phyloP scores from a whole-genome alignment of 1,140 invertebrate species.

The Drosophila insularis region DNA sequence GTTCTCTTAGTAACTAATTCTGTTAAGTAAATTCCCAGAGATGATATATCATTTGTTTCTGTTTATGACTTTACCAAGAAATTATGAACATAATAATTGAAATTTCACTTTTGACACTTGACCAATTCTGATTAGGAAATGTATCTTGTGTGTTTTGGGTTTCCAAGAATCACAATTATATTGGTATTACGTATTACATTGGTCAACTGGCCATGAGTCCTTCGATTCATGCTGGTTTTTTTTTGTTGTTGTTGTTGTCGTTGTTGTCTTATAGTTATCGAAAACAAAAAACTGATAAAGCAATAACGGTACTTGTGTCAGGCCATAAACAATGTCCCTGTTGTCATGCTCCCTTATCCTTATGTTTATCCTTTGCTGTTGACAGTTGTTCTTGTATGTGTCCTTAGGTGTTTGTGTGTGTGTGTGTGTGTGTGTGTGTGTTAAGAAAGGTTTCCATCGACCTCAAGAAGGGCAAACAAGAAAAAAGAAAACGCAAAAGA shows the following conservation, averaged over 20 bases:
- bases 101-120: neutral
- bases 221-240: neutral
- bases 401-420: no score
- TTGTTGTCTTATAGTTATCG: slow-evolving; percentile 5
- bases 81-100: neutral
- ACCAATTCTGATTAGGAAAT: slow-evolving; percentile 7
- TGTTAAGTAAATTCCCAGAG: no score
- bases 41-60: no score
- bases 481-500: slow-evolving; percentile 27
- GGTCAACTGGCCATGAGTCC: neutral
- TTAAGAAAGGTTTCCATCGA: neutral
- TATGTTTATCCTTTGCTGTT: slow-evolving; percentile 34
- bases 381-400: slow-evolving; percentile 25
- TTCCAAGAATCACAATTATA: no score
- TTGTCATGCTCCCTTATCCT: slow-evolving; percentile 15
- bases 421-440: slow-evolving; percentile 22
- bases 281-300: slow-evolving; percentile 42
- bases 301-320: slow-evolving; percentile 51
- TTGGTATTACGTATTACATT: no score
- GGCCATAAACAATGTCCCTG: slow-evolving; percentile 45
- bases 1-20: no score
- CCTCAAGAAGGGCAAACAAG: slow-evolving; percentile 9
- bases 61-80: neutral
- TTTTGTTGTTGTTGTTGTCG: no score
- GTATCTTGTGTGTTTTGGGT: neutral